phyloP scores from a whole-genome alignment of 1,140 invertebrate genomes.

The Reticulitermes speratus region DNA sequence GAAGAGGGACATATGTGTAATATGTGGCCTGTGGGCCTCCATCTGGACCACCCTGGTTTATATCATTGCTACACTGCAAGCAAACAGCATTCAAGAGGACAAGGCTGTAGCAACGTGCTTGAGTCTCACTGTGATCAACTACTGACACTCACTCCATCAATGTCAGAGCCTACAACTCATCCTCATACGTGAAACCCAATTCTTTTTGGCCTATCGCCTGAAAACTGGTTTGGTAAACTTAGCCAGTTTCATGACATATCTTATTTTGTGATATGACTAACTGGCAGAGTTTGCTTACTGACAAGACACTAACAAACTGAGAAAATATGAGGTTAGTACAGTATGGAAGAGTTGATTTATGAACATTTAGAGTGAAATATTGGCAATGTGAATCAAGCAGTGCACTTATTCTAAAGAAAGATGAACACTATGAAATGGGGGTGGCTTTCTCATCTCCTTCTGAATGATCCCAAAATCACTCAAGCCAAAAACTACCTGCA shows the following conservation, averaged over 20 bases:
- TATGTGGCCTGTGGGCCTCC: too few species aligned
- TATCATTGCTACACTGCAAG: background rate
- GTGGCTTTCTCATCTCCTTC: constrained; percentile 7
- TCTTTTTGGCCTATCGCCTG: background rate
- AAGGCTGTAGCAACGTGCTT: background rate
- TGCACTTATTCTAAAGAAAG: background rate
- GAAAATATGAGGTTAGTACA: background rate
- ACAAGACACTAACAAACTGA: background rate
- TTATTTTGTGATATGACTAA: background rate
- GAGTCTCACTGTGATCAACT: background rate
- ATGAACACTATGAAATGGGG: background rate
- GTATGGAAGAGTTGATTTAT: background rate
- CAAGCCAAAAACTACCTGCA: background rate
- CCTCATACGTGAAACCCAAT: background rate
- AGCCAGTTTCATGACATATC: background rate
- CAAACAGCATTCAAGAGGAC: background rate
- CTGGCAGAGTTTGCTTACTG: background rate
- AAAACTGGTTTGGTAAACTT: background rate
- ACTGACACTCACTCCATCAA: background rate
- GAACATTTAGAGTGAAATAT: background rate
- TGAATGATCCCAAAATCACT: background rate
- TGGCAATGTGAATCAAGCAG: constrained; percentile 2
- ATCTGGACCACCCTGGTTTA: background rate
- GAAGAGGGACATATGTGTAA: too few species aligned
- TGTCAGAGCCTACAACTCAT: background rate